These are phyloP conservation scores for Nomada fabriciana DNA, from an alignment of 2,888 invertebrate genomes.

Conservation along the genomic window DNA sequence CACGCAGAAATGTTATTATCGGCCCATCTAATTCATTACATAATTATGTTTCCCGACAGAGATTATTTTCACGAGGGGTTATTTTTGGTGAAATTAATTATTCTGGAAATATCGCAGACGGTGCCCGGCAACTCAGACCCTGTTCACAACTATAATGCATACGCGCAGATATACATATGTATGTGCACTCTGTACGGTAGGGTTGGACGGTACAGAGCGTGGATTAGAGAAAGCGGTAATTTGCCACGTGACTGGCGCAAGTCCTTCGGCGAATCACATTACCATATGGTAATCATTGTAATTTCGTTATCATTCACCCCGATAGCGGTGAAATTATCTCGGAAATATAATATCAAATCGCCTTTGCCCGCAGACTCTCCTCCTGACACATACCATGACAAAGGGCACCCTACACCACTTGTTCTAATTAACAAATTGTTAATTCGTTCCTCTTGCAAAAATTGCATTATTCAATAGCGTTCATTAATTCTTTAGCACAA, in stretches of 20 bases:
- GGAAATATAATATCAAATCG: constrained; percentile 39
- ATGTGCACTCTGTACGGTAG: constrained; percentile 23
- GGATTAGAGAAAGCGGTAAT: constrained; percentile 72
- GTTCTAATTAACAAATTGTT: constrained; percentile 40
- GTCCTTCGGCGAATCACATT: constrained; percentile 73
- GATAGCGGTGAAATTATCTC: constrained; percentile 52
- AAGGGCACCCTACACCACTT: neutral
- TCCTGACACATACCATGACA: constrained; percentile 14
- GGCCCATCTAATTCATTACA: too few relatives aligned
- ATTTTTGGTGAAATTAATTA: neutral
- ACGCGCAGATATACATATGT: constrained; percentile 26
- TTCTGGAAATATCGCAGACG: constrained; percentile 6
- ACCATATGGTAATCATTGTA: constrained; percentile 75
- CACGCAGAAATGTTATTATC: too few relatives aligned
- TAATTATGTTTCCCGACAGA: too few relatives aligned
- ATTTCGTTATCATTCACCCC: constrained; percentile 63
- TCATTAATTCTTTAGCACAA: constrained; percentile 30
- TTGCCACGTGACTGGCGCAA: constrained; percentile 71
- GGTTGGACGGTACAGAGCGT: constrained; percentile 54
- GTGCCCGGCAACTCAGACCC: too few relatives aligned
- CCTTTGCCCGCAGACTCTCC: neutral
- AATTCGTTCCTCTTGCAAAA: constrained; percentile 23
- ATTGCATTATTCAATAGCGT: constrained; percentile 19
- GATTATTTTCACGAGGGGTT: neutral
- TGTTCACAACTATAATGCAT: constrained; percentile 14